Evolutionary conservation across 37 sponge, comb jelly and placozoan genomes (phyloP), one percentile per base, ranked within the genome.

Genomic region (Theonella swinhoei): DNA sequence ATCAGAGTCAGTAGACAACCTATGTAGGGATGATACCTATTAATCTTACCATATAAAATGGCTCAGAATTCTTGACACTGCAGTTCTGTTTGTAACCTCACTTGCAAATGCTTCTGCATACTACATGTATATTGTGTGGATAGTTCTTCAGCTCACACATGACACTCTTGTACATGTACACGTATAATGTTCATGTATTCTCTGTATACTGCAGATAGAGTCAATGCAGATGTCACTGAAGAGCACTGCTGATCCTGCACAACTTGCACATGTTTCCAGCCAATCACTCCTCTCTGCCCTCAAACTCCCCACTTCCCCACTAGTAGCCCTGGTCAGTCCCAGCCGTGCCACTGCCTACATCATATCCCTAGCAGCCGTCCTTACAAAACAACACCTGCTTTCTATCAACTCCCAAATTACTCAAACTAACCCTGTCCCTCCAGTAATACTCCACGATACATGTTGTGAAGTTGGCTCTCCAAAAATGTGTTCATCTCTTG

Each of bases 211-310:
- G 32, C 42, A 84, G 84, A 64, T 75, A 42, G 60, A 75, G 33
- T 74, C 84, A 22, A 75, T 84, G 76, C 84, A 84, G 64, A 76
- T 67, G 66, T 76, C 67, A 24, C 39, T 84, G 68, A 84, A 84
- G 26, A 28, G 66, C 58, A 75, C 64, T 36, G 75, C 68, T 1
- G 76, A 84, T 42, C 42, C 65, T 8, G 25, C 33, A 11, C 70
- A 37, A 24, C 42, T 74, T 11, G 39, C 24, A 28, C 42, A 84
- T 34, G 32, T 66, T 7, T 30, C 68, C 38, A 68, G 64, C 1
- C 84, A 84, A 42, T 64, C 28, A 43, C 84, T 84, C 43, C 17
- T 66, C 32, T 70, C 39, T 29, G 69, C 75, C 59, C 14, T 84
- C 25, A 14, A 7, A 7, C 54, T 47, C 54, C 54, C 54, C 14